phyloP scores from a whole-genome alignment of 2,888 invertebrate species.

The Cephus runcator region DNA sequence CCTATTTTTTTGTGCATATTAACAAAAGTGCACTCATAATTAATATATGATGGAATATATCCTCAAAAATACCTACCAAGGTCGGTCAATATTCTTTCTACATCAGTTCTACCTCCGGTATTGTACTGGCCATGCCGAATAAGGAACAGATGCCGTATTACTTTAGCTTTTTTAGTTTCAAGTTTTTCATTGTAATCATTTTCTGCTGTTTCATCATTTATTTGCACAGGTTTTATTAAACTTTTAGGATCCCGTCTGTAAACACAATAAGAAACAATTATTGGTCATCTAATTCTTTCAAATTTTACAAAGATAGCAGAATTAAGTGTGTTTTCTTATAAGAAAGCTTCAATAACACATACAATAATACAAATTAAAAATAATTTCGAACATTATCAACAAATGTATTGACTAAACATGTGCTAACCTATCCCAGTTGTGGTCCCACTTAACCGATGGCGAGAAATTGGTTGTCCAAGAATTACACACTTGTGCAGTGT shows the following conservation, averaged over 20 bases:
- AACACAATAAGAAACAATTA: conserved; percentile 25
- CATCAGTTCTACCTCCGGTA: conserved; percentile 76
- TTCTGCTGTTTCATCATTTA: conserved; percentile 69
- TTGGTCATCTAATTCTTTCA: not conserved
- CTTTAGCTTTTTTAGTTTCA: conserved; percentile 72
- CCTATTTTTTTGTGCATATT: conserved; percentile 68
- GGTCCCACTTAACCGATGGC: conserved; percentile 81
- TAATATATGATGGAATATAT: not conserved
- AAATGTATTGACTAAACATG: conserved; percentile 2
- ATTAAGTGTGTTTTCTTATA: not conserved
- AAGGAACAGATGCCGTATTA: conserved; percentile 85
- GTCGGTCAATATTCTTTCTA: conserved; percentile 80
- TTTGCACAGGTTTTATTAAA: conserved; percentile 72
- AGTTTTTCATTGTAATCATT: conserved; percentile 76
- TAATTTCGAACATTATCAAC: not conserved
- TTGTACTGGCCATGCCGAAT: conserved; percentile 97
- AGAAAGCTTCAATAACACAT: not conserved
- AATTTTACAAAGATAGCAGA: not conserved
- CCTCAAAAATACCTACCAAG: conserved; percentile 71
- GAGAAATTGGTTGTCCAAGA: conserved; percentile 78
- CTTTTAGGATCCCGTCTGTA: conserved; percentile 79
- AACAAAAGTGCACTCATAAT: conserved; percentile 1
- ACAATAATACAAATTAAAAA: not conserved
- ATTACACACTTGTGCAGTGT: conserved; percentile 67
- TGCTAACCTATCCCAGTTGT: conserved; percentile 89